Conservation (phyloP, 2,888 invertebrate species). For the Eilema sororculum region DNA sequence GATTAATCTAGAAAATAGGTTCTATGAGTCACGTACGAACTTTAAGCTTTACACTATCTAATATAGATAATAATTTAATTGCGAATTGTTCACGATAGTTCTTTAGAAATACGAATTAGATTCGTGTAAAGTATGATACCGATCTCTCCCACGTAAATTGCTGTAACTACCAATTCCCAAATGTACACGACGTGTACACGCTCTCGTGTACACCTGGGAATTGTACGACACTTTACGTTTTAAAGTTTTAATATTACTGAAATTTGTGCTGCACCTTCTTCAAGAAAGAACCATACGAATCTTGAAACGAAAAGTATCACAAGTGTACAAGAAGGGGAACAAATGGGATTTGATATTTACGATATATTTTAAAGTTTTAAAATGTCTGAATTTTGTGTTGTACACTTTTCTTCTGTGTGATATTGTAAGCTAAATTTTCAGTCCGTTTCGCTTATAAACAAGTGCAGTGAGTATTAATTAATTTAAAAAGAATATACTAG, state of each 20-base stretch:
- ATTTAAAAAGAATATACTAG: too few relatives aligned
- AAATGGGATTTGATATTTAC: not conserved
- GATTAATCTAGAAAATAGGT: not conserved
- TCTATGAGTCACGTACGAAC: not conserved
- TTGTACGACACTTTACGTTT: not conserved
- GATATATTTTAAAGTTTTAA: too few relatives aligned
- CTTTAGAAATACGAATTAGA: conserved; percentile 4
- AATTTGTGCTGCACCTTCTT: not conserved
- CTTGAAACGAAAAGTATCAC: not conserved
- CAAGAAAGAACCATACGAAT: not conserved
- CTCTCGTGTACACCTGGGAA: not conserved
- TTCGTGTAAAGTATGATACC: not conserved
- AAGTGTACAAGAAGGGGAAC: not conserved
- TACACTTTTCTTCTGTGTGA: too few relatives aligned
- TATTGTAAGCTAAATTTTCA: too few relatives aligned
- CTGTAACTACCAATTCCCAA: not conserved
- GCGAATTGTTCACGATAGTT: not conserved
- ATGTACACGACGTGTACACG: not conserved
- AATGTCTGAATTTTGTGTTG: too few relatives aligned
- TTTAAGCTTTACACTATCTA: not conserved
- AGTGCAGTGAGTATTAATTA: too few relatives aligned
- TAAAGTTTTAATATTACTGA: not conserved
- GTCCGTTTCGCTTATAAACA: too few relatives aligned
- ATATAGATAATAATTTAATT: not conserved
- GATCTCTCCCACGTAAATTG: not conserved